Evolutionary conservation across 1,140 invertebrate species (phyloP).

Genomic region (Scaptomyza montana): DNA sequence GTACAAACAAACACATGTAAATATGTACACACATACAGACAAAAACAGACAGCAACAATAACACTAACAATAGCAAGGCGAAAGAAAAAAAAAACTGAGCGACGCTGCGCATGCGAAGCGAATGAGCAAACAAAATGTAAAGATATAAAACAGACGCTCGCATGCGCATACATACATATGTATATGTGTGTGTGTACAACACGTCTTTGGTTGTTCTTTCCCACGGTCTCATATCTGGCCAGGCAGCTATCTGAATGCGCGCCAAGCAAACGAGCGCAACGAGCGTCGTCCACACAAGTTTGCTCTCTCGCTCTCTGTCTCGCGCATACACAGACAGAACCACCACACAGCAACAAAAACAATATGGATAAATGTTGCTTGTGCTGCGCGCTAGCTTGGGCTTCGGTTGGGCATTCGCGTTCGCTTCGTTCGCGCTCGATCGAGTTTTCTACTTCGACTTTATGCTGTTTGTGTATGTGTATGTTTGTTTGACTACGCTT

Average conservation of each 20-base stretch:
- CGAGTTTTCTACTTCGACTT: constrained; percentile 59
- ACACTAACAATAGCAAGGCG: constrained; percentile 24
- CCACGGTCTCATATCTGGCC: constrained; percentile 84
- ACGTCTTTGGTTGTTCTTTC: constrained; percentile 84
- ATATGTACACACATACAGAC: constrained; percentile 8
- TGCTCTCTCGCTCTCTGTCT: constrained; percentile 25
- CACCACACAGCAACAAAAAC: constrained; percentile 28
- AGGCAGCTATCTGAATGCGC: constrained; percentile 75
- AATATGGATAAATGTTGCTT: constrained; percentile 72
- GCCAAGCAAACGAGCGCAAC: constrained; percentile 67
- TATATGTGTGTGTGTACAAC: constrained; percentile 57
- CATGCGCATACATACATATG: constrained; percentile 27
- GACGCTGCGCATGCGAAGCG: constrained; percentile 76
- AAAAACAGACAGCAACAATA: constrained; percentile 17
- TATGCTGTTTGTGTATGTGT: constrained; percentile 25
- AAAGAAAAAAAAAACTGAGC: constrained; percentile 41
- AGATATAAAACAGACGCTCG: constrained; percentile 65
- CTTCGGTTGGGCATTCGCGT: constrained; percentile 28
- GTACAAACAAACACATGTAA: constrained; percentile 5
- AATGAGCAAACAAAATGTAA: constrained; percentile 80
- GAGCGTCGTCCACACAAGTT: constrained; percentile 42
- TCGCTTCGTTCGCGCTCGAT: constrained; percentile 38
- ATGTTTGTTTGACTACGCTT: constrained; percentile 21
- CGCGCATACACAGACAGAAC: constrained; percentile 24
- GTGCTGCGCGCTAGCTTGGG: constrained; percentile 49